Evolutionary conservation across 2,888 invertebrate genomes (phyloP).

Genomic region (Rotaria magnacalcarata): DNA sequence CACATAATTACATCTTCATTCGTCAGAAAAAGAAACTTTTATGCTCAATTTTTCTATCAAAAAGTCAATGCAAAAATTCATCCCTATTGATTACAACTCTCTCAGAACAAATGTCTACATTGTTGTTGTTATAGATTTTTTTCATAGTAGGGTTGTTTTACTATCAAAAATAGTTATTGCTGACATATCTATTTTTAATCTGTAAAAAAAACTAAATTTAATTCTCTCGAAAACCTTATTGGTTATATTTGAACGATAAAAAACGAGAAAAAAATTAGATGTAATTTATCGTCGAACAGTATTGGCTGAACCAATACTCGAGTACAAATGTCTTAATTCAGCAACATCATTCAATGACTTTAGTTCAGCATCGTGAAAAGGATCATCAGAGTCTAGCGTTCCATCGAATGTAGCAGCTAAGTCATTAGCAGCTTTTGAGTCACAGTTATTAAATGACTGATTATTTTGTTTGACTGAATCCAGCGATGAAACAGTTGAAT

Average conservation of each 20-base stretch:
- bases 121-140: no score
- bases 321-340: constrained; percentile 9
- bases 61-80: no score
- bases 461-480: not conserved
- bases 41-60: no score
- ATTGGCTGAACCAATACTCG: not conserved
- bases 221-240: not conserved
- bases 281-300: constrained; percentile 27
- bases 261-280: not conserved
- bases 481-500: not conserved
- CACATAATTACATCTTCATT: no score
- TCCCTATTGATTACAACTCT: no score
- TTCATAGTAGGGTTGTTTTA: no score
- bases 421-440: not conserved
- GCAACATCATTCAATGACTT: constrained; percentile 19
- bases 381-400: not conserved
- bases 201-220: not conserved
- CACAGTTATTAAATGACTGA: constrained; percentile 31
- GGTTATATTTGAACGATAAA: not conserved
- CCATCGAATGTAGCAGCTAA: constrained; percentile 2
- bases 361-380: constrained; percentile 24
- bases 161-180: no score
- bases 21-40: no score
- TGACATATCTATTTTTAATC: no score
- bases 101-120: no score